Conservation (phyloP, 1,140 invertebrate species). For the Caenorhabditis remanei region DNA sequence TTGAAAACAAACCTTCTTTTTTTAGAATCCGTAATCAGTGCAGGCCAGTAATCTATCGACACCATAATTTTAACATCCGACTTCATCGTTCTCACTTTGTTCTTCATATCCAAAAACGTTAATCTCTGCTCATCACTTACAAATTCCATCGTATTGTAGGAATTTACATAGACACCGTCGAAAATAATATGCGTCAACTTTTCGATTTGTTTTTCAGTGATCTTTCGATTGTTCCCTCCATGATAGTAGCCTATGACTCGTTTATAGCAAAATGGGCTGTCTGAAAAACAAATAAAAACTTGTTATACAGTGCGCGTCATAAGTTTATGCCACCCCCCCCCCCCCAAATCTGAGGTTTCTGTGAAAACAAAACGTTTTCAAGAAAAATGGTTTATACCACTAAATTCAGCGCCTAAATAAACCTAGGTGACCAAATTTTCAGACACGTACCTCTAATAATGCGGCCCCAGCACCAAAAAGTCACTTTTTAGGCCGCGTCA, state of each 20-base stretch:
- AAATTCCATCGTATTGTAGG: conserved; percentile 66
- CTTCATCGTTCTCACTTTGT: neutral
- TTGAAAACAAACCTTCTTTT: conserved; percentile 33
- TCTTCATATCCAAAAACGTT: neutral
- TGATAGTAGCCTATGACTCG: conserved; percentile 40
- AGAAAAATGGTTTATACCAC: too few species aligned
- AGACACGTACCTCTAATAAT: too few species aligned
- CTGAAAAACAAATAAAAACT: too few species aligned
- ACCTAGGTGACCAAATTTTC: too few species aligned
- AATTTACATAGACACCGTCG: too few species aligned
- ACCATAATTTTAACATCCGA: conserved; percentile 68
- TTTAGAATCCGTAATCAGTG: conserved; percentile 61
- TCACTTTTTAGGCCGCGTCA: too few species aligned
- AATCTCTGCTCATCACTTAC: conserved; percentile 17
- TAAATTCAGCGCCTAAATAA: too few species aligned
- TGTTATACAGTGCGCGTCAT: too few species aligned
- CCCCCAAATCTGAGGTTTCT: too few species aligned
- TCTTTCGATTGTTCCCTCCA: neutral
- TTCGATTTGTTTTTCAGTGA: conserved; percentile 35
- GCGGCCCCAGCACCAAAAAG: too few species aligned
- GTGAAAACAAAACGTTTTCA: too few species aligned
- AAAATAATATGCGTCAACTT: conserved; percentile 71
- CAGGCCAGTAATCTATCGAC: conserved; percentile 74
- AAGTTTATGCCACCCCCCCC: too few species aligned
- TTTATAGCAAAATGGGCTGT: neutral